Evolutionary conservation across 1,140 invertebrate species (phyloP), one percentile per base, ranked within the genome.

Genomic region (Carcinoscorpius rotundicauda): DNA sequence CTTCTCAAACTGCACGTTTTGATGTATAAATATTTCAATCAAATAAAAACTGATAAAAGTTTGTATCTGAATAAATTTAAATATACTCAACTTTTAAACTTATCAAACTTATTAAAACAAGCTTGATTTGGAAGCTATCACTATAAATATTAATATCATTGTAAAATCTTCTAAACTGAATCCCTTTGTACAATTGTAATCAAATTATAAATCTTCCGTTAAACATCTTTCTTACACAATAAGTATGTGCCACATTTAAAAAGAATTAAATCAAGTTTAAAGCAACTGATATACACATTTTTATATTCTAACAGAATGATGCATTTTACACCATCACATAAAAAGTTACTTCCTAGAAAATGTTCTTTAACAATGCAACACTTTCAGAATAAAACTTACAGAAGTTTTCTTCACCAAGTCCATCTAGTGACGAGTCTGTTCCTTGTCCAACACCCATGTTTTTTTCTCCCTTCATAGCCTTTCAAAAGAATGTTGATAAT

Each of bases 381-480:
- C 29, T 29, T 29, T 29, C 29, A 6, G 5, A 49, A 52, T 49
- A 10, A 29, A 29, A 52, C 69, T 68, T 65, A 72, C 71, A 64
- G 62, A 68, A 71, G 6, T 65, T 61, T n/a, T 69, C 66, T 60
- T 73, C 72, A 58, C 68, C 70, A 49, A 71, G 58, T 58, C 74
- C 75, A 52, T 72, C 69, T 10, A 71, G 66, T 4, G 57, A 53
- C 52, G 68, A 67, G n/a, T 69, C 71, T 0, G 60, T 65, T 3
- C 66, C 69, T 29, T 70, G 64, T 49, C 67, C 66, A 10, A 67
- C 62, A 64, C 58, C 59, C 51, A 71, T 64, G 49, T 64, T 66
- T 67, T 76, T 76, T 57, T 75, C 75, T 50, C 75, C 74, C 68
- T 76, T 76, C 53, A 72, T 71, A 51, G 73, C 73, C 74, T 75